phyloP scores from a whole-genome alignment of 2,888 invertebrate species.

The Chrysolina haemoptera region DNA sequence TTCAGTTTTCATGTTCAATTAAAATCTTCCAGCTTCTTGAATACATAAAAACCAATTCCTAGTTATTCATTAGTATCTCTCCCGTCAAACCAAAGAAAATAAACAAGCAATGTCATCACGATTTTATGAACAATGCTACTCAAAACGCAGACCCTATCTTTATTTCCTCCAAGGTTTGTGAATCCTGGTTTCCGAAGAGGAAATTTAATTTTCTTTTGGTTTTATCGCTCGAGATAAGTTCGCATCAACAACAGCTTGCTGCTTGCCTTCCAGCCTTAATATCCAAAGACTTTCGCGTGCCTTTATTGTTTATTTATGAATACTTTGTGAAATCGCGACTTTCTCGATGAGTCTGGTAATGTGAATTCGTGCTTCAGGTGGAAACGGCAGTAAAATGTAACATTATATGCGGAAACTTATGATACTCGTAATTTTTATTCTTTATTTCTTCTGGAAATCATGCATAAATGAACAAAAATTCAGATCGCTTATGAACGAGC shows the following conservation, averaged over 20 bases:
- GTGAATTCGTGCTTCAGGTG: background rate
- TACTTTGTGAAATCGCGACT: constrained; percentile 3
- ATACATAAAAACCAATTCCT: too few species aligned
- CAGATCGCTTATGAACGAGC: too few species aligned
- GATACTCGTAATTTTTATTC: too few species aligned
- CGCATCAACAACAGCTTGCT: constrained; percentile 13
- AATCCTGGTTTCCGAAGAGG: constrained; percentile 48
- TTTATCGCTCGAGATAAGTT: constrained; percentile 16
- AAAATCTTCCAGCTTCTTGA: too few species aligned
- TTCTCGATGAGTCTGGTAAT: constrained; percentile 1
- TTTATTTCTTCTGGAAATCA: too few species aligned
- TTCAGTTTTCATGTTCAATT: too few species aligned
- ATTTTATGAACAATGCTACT: constrained; percentile 30
- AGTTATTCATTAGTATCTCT: background rate
- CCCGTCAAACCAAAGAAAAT: background rate
- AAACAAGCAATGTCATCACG: constrained; percentile 20
- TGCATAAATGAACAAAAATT: too few species aligned
- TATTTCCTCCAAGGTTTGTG: constrained; percentile 27
- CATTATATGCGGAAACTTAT: too few species aligned
- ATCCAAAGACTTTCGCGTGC: constrained; percentile 10
- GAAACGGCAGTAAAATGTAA: background rate
- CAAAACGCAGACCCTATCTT: constrained; percentile 14
- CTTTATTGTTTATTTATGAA: constrained; percentile 17
- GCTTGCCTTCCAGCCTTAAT: background rate
- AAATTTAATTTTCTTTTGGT: constrained; percentile 54